A percentile compares a stretch with the other conserved stretches of the same genome.
phyloP scores from a whole-genome alignment of 2,888 invertebrate species.

The Nezara viridula region DNA sequence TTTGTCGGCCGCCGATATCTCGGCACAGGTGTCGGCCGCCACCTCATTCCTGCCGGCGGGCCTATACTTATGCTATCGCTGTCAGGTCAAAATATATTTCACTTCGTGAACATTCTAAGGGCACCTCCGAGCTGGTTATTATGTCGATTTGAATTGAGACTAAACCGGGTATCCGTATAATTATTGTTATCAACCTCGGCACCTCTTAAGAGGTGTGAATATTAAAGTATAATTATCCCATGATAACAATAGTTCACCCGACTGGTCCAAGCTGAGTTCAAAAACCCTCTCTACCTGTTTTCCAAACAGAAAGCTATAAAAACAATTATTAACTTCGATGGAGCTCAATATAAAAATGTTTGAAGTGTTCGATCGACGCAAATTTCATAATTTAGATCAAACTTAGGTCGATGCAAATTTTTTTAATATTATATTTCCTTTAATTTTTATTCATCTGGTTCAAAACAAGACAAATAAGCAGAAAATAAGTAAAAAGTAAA shows the following conservation, averaged over 20 bases:
- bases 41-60: neutral
- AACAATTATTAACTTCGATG: neutral
- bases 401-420: no score
- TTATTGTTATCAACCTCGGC: neutral
- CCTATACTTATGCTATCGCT: conserved; percentile 37
- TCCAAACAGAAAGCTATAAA: neutral
- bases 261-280: neutral
- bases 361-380: no score
- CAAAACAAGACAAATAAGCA: no score
- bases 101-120: conserved; percentile 20
- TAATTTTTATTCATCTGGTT: no score
- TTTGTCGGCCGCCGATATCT: neutral
- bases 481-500: no score
- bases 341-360: no score
- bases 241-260: conserved; percentile 2
- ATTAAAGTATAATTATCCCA: conserved; percentile 4
- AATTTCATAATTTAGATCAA: no score
- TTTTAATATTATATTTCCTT: no score
- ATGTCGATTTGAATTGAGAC: conserved; percentile 28
- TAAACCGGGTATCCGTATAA: neutral
- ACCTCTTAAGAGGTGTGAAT: conserved; percentile 21
- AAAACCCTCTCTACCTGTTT: neutral
- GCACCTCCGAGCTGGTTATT: neutral
- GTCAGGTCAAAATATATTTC: conserved; percentile 5
- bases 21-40: conserved; percentile 39